phyloP scores from a whole-genome alignment of 2,888 invertebrate genomes.

The Pomacea canaliculata region DNA sequence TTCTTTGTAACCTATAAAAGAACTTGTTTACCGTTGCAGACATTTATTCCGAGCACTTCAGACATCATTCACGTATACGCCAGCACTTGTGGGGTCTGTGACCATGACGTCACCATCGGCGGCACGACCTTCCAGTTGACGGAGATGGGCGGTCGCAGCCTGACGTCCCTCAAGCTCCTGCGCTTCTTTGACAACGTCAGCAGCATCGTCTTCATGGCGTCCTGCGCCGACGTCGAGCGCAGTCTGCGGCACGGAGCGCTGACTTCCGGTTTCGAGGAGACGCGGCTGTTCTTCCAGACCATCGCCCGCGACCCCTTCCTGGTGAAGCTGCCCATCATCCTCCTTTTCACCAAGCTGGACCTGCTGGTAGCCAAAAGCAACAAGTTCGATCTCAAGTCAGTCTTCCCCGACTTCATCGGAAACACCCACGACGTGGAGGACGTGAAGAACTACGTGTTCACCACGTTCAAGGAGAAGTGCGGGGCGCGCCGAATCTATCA shows the following conservation, averaged over 20 bases:
- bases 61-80: constrained; percentile 15
- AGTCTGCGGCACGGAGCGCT: neutral
- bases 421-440: constrained; percentile 10
- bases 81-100: constrained; percentile 9
- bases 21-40: neutral
- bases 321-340: constrained; percentile 17
- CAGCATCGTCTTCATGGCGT: constrained; percentile 22
- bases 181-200: constrained; percentile 24
- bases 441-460: constrained; percentile 11
- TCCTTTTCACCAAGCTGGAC: constrained; percentile 23
- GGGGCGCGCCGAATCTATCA: constrained; percentile 12
- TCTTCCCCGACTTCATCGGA: constrained; percentile 14
- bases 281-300: constrained; percentile 4
- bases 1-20: no score
- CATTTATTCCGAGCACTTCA: neutral
- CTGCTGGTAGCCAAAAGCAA: constrained; percentile 9
- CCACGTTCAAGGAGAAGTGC: constrained; percentile 1
- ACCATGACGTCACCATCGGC: constrained; percentile 6
- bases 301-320: constrained; percentile 7
- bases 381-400: constrained; percentile 5
- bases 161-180: constrained; percentile 21
- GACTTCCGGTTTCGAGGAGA: constrained; percentile 13
- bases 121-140: constrained; percentile 19
- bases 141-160: constrained; percentile 20
- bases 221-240: constrained; percentile 13